Evolutionary conservation across 2,888 invertebrate species (phyloP).

Genomic region (Drosophila formosana): DNA sequence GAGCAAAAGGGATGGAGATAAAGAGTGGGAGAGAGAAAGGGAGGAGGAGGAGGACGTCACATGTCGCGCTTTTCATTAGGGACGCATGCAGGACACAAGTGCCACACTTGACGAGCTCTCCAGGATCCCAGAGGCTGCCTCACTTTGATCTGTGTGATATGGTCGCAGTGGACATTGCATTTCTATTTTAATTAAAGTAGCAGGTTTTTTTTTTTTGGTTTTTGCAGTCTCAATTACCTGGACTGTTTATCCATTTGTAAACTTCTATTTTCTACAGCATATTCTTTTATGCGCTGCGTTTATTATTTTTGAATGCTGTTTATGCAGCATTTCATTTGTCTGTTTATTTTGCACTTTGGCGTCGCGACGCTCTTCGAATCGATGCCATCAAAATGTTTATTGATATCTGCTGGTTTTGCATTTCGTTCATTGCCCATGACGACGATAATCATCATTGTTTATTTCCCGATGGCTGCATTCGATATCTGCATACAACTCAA

Average conservation of each 20-base stretch:
- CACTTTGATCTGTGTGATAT: constrained; percentile 73
- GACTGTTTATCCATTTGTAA: background rate
- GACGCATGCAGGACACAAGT: constrained; percentile 60
- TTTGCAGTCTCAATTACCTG: background rate
- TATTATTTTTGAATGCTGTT: constrained; percentile 22
- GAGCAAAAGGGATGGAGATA: background rate
- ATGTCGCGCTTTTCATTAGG: constrained; percentile 68
- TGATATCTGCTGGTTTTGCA: constrained; percentile 7
- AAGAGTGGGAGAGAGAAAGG: background rate
- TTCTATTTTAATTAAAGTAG: constrained; percentile 55
- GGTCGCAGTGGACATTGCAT: constrained; percentile 45
- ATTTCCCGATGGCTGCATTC: too few relatives aligned
- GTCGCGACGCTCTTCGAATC: constrained; percentile 45
- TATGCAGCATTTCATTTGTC: constrained; percentile 36
- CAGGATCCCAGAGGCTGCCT: constrained; percentile 23
- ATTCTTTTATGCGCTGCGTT: background rate
- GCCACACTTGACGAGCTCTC: constrained; percentile 48
- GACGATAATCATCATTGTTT: background rate
- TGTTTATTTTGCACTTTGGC: constrained; percentile 61
- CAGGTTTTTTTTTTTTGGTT: background rate
- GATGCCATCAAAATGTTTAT: constrained; percentile 20
- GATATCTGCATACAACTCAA: too few relatives aligned
- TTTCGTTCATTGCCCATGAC: constrained; percentile 3
- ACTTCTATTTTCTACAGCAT: background rate
- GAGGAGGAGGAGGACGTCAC: background rate